Percentiles rank a stretch among this genome's conserved stretches.
These are phyloP conservation scores for Podarcis cretensis DNA, from an alignment of 2,113 vertebrate species.

Conservation along the genomic window DNA sequence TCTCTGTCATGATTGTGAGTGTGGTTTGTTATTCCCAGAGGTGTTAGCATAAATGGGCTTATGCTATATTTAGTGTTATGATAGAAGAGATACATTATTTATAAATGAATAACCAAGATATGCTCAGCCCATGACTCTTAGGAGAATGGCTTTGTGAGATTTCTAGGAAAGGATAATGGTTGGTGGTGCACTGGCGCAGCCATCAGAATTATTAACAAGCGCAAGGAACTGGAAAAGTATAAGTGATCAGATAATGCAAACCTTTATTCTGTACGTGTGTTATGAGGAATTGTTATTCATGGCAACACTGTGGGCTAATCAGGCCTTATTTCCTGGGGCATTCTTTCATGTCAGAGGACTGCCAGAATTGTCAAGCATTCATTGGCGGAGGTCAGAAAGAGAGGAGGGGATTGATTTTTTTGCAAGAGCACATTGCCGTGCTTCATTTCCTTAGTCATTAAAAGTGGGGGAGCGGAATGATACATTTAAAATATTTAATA, in stretches of 20 bases:
- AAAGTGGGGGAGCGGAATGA: slow-evolving; percentile 33
- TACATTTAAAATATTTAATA: slow-evolving; percentile 59
- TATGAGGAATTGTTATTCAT: slow-evolving; percentile 37
- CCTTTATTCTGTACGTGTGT: slow-evolving; percentile 13
- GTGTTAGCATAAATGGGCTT: not conserved
- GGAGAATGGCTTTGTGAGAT: not conserved
- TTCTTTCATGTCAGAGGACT: slow-evolving; percentile 36
- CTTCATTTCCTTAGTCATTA: slow-evolving; percentile 58
- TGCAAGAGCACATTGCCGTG: slow-evolving; percentile 27
- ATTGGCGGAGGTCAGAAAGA: slow-evolving; percentile 24
- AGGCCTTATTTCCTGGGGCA: slow-evolving; percentile 36
- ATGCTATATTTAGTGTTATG: not conserved
- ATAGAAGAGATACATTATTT: not conserved
- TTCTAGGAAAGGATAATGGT: not conserved
- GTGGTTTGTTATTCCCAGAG: not conserved
- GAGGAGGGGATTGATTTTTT: slow-evolving; percentile 45
- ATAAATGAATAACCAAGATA: not conserved
- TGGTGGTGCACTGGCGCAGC: not conserved
- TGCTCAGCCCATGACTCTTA: not conserved
- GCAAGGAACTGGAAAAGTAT: not conserved
- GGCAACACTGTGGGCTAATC: slow-evolving; percentile 35
- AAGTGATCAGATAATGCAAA: slow-evolving; percentile 11
- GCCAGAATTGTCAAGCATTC: slow-evolving; percentile 41
- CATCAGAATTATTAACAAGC: not conserved
- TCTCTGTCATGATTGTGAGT: not conserved